A percentile compares a stretch with the other conserved stretches of the same genome.
phyloP scores from a whole-genome alignment of 1,140 invertebrate genomes.

The Trachymyrmex septentrionalis region DNA sequence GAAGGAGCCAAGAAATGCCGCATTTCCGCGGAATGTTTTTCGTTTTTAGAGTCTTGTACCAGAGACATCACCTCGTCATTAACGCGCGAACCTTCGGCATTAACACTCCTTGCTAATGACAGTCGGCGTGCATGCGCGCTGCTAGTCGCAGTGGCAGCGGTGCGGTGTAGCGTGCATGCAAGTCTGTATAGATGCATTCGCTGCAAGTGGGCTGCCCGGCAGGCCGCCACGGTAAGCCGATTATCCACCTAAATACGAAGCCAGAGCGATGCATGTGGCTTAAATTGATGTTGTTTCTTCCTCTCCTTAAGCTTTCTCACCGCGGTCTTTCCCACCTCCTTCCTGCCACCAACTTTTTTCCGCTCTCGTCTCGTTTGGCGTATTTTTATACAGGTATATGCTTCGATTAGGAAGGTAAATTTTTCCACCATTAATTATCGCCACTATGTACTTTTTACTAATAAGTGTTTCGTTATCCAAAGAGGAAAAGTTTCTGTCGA shows the following conservation, averaged over 20 bases:
- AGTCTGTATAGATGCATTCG: constrained; percentile 76
- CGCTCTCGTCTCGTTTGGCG: background rate
- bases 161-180: constrained; percentile 25
- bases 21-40: constrained; percentile 32
- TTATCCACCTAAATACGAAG: constrained; percentile 86
- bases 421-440: background rate
- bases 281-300: constrained; percentile 83
- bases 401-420: background rate
- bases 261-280: constrained; percentile 84
- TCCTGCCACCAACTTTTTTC: background rate
- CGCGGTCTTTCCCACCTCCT: constrained; percentile 17
- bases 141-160: constrained; percentile 2
- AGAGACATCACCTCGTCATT: constrained; percentile 54
- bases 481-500: background rate
- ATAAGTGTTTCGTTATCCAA: background rate
- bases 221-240: constrained; percentile 84
- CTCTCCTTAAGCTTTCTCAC: constrained; percentile 61
- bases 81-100: constrained; percentile 65
- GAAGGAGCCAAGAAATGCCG: constrained; percentile 17
- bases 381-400: constrained; percentile 17
- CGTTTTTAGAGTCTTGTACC: constrained; percentile 21
- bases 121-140: constrained; percentile 62
- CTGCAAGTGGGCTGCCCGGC: constrained; percentile 81
- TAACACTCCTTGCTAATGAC: constrained; percentile 79
- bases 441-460: background rate